These are phyloP conservation scores for Micropterix aruncella DNA, from an alignment of 2,888 invertebrate species.

Conservation along the genomic window DNA sequence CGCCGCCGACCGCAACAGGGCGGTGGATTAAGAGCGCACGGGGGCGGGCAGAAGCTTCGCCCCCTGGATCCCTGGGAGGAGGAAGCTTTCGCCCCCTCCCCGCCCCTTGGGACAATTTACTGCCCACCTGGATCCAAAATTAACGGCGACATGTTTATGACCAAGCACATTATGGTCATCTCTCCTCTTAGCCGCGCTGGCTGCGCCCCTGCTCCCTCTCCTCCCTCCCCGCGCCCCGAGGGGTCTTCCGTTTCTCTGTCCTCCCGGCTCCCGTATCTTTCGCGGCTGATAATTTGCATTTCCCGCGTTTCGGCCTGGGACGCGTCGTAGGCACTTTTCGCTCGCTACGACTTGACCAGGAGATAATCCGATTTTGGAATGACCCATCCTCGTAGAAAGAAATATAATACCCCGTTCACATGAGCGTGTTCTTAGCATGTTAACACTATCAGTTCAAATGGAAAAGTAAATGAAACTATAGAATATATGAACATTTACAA, in stretches of 20 bases:
- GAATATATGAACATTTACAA: too few relatives aligned
- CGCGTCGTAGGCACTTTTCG: neutral
- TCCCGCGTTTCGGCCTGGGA: neutral
- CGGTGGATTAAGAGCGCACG: neutral
- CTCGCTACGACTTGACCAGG: neutral
- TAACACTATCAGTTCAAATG: too few relatives aligned
- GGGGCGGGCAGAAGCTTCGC: neutral
- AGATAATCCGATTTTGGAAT: too few relatives aligned
- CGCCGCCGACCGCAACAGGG: neutral
- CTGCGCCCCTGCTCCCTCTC: neutral
- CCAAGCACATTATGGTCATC: slow-evolving; percentile 14
- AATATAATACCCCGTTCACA: too few relatives aligned
- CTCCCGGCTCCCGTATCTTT: neutral
- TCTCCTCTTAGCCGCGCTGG: slow-evolving; percentile 4
- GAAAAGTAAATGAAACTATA: too few relatives aligned
- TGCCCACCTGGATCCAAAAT: slow-evolving; percentile 14
- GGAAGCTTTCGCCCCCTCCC: neutral
- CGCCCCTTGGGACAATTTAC: slow-evolving; percentile 12
- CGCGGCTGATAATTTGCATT: neutral
- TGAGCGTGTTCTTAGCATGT: too few relatives aligned
- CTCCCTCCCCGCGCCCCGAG: neutral
- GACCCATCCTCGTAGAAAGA: too few relatives aligned
- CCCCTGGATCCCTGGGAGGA: neutral
- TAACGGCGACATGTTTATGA: slow-evolving; percentile 15
- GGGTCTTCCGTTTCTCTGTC: neutral